Base-by-base conservation (phyloP, 2,797 vertebrate species). In the Callimico goeldii region DNA sequence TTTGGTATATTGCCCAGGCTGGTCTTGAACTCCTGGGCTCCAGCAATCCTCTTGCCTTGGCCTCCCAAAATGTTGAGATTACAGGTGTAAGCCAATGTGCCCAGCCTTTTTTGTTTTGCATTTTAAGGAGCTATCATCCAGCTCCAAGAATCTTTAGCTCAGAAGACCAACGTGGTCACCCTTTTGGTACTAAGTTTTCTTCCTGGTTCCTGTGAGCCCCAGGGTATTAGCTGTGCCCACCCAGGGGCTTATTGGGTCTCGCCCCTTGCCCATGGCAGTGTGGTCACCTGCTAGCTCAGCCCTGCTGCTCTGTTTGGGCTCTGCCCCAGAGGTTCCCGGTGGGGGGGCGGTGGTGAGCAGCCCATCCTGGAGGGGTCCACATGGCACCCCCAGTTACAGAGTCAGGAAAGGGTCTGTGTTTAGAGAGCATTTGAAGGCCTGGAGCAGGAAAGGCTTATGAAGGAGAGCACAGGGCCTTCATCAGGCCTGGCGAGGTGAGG, bases 351-450 rank as follows among this genome's bases (percentile, higher is more conserved):
- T 41, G n/a, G 43, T 26, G 43, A 57, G 7, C 1, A 2, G 43
- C 26, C 12, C 52, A 11, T n/a, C 76, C 14, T 24, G 0, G 22
- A 48, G 13, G 46, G 73, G 41, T 57, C 64, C 52, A 4, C 0
- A 2, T 1, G 14, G 43, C 2, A 20, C 24, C 83, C 48, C 5
- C 24, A 22, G 39, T 24, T 28, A 19, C 39, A 17, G 2, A 12
- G 7, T 77, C 30, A 5, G 46, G 39, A 48, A 46, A 17, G 0
- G 4, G 9, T 28, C 28, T 1, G 4, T 7, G 1, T 61, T 22
- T 3, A 1, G 57, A 46, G 36, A 22, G 41, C 80, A 7, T 72
- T 43, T 57, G 52, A 17, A 33, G 28, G 33, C 84, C 43, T n/a
- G 20, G 86, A 48, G 9, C 33, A 8, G 12, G 33, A 30, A 36